Evolutionary conservation across 2,888 invertebrate species (phyloP), one percentile per base, ranked within the genome.

Genomic region (Caradrina kadenii): DNA sequence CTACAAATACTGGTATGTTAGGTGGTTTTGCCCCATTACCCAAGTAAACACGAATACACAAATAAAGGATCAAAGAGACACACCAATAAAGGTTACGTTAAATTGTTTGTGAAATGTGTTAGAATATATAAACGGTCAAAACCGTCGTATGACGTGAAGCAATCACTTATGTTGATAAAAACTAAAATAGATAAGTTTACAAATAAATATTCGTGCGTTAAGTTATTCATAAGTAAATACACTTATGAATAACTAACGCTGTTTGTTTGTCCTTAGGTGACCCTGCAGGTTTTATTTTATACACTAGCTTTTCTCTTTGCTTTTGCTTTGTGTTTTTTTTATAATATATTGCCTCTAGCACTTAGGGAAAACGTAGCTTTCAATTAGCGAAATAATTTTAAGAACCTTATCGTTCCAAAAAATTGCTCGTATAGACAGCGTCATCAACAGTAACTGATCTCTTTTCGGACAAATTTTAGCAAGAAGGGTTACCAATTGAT

Each of bases 71-170:
- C 67, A 74, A 80, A 72, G 76, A 66, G 61, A 66, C 65, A 31
- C 63, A 82, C 73, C 69, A 70, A 80, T 56, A 52, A 81, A 79
- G 79, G 80, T 79, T 54, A 68, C 49, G 21, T 59, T 69, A 54
- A 35, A 65, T 65, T 70, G 63, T 69, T 63, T 74, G 65, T 73
- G 50, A 63, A 77, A 74, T 61, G 4, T 66, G 49, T 74, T 66
- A 45, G 39, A 21, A 78, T 70, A 78, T 78, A 78, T 70, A 74
- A 78, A 61, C 69, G 52, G 62, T 22, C 50, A 45, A 54, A 13
- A 59, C 58, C 42, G 50, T 7, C 22, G 31, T 45, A 45, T 45
- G 52, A 13, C 52, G 35, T 22, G 22, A 11, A 26, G 22, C 35
- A 45, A 68, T 22, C 63, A 66, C 63, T 58, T 74, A 66, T 54